A percentile compares a stretch with the other conserved stretches of the same genome.
Evolutionary conservation across 2,797 vertebrate genomes (phyloP).

Genomic region (Podargus strigoides): DNA sequence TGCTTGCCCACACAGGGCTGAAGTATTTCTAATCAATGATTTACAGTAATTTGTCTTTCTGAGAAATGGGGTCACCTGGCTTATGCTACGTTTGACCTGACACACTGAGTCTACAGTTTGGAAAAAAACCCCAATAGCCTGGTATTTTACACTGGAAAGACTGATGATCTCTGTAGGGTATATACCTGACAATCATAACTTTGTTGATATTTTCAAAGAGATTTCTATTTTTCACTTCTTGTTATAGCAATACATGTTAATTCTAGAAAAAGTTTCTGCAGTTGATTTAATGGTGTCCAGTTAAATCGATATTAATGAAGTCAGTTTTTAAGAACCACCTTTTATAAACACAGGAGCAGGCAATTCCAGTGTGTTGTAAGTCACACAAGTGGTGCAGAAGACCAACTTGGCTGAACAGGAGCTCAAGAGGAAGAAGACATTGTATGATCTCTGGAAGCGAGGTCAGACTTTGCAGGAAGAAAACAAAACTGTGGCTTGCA

Average conservation of each 20-base stretch:
- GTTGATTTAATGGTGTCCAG: background rate
- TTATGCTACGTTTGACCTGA: background rate
- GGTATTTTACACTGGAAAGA: background rate
- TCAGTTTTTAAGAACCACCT: background rate
- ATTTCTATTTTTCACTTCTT: background rate
- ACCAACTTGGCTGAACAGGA: background rate
- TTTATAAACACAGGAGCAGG: background rate
- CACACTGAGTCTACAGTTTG: background rate
- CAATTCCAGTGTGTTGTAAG: background rate
- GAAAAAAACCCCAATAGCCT: background rate
- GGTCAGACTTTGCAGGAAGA: background rate
- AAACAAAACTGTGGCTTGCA: background rate
- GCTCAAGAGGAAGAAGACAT: background rate
- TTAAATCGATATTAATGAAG: background rate
- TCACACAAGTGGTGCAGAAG: background rate
- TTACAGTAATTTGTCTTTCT: background rate
- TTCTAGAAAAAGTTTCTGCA: background rate
- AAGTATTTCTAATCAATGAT: background rate
- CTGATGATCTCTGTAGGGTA: background rate
- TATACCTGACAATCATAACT: background rate
- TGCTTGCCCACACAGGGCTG: background rate
- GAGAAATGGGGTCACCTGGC: background rate
- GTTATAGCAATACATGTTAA: background rate
- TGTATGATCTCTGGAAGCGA: fast-evolving
- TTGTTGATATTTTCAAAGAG: background rate